Conservation (phyloP, 2,888 invertebrate genomes). For the Ferrisia virgata region DNA sequence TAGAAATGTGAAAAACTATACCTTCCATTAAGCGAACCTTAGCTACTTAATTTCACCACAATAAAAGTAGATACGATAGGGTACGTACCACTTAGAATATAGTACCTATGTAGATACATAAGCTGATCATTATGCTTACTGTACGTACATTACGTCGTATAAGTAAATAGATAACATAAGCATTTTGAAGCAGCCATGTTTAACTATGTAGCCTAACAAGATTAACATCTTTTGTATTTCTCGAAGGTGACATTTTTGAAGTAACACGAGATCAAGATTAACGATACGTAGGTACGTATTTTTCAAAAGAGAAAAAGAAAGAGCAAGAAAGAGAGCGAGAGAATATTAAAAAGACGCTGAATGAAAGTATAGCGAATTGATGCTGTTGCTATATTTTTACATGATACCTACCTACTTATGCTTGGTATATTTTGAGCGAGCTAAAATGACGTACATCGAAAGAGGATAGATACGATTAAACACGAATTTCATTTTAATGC, state of each 20-base stretch:
- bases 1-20: too few relatives aligned
- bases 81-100: too few relatives aligned
- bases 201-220: neutral
- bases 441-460: neutral
- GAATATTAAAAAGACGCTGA: neutral
- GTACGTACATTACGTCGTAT: too few relatives aligned
- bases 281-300: neutral
- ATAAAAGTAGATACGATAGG: too few relatives aligned
- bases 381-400: neutral
- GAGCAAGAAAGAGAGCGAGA: neutral
- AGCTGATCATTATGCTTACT: too few relatives aligned
- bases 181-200: neutral
- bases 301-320: too few relatives aligned
- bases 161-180: too few relatives aligned
- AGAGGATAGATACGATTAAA: conserved; percentile 11
- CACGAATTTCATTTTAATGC: neutral
- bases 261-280: neutral
- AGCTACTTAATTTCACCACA: too few relatives aligned
- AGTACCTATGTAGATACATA: too few relatives aligned
- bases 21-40: too few relatives aligned
- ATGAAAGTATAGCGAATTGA: neutral
- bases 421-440: neutral
- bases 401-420: too few relatives aligned
- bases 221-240: neutral
- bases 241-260: neutral